These are phyloP conservation scores for Lasioglossum leucozonium DNA, from an alignment of 2,888 invertebrate genomes.

Conservation along the genomic window DNA sequence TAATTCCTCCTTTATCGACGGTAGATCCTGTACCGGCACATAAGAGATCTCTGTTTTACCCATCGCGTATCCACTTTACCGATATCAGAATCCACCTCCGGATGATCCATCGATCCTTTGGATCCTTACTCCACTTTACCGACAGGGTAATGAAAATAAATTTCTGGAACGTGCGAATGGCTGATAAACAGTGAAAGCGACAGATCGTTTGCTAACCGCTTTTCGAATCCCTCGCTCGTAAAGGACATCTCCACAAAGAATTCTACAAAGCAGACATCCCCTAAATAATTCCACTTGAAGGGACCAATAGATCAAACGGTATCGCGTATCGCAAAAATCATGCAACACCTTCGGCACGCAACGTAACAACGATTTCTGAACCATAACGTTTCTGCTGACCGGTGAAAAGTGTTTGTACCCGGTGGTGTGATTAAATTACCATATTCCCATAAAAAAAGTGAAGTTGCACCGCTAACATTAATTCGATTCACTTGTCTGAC, in stretches of 20 bases:
- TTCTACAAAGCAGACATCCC: neutral
- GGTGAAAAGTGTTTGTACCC: neutral
- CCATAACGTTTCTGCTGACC: neutral
- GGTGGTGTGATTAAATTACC: neutral
- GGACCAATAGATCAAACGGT: neutral
- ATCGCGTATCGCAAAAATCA: neutral
- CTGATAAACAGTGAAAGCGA: constrained; percentile 50
- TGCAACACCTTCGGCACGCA: neutral
- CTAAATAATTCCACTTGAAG: neutral
- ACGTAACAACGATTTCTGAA: neutral
- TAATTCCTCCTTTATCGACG: constrained; percentile 21
- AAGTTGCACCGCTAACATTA: neutral
- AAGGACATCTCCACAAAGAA: neutral
- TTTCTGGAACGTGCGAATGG: neutral
- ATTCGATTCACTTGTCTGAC: neutral
- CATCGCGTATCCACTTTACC: neutral
- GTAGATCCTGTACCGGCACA: neutral
- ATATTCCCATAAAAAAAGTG: constrained; percentile 15
- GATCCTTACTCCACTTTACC: constrained; percentile 47
- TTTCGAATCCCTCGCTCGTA: neutral
- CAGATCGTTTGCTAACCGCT: constrained; percentile 30
- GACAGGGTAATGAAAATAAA: neutral
- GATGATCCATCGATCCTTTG: constrained; percentile 3
- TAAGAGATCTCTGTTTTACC: neutral
- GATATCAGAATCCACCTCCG: neutral